Conservation (phyloP, 2,888 invertebrate species). For the Seira musarum region DNA sequence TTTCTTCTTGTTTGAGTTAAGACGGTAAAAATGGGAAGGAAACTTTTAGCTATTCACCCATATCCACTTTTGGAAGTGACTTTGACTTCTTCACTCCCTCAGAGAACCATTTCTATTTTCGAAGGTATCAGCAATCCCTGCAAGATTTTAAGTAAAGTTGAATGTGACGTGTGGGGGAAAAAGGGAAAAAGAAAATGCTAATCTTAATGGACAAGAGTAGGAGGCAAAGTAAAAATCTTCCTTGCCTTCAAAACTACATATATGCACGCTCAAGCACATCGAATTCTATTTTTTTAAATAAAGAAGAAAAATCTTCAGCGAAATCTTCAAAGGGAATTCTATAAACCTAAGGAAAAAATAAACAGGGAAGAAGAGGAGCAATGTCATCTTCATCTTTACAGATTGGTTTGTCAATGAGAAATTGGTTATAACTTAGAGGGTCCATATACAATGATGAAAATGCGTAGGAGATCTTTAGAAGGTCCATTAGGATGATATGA, state of each 20-base stretch:
- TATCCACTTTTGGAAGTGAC: too few relatives aligned
- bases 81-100: too few relatives aligned
- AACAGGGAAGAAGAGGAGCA: background rate
- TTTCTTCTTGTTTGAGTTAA: background rate
- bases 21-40: conserved; percentile 19
- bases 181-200: conserved; percentile 1
- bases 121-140: background rate
- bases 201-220: conserved; percentile 20
- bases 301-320: background rate
- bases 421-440: conserved; percentile 30
- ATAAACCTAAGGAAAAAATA: conserved; percentile 7
- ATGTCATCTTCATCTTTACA: background rate
- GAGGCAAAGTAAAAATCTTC: background rate
- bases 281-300: background rate
- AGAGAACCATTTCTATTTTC: background rate
- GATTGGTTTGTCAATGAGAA: conserved; percentile 24
- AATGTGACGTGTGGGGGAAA: conserved; percentile 23
- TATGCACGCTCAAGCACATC: background rate
- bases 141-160: conserved; percentile 18
- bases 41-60: conserved; percentile 30
- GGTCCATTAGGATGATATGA: too few relatives aligned
- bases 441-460: too few relatives aligned
- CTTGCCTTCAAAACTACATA: background rate
- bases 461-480: too few relatives aligned
- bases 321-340: conserved; percentile 42